Percentiles rank a stretch among this genome's conserved stretches.
These are phyloP conservation scores for Nesogale talazaci DNA, from an alignment of 2,113 vertebrate genomes.

Conservation along the genomic window DNA sequence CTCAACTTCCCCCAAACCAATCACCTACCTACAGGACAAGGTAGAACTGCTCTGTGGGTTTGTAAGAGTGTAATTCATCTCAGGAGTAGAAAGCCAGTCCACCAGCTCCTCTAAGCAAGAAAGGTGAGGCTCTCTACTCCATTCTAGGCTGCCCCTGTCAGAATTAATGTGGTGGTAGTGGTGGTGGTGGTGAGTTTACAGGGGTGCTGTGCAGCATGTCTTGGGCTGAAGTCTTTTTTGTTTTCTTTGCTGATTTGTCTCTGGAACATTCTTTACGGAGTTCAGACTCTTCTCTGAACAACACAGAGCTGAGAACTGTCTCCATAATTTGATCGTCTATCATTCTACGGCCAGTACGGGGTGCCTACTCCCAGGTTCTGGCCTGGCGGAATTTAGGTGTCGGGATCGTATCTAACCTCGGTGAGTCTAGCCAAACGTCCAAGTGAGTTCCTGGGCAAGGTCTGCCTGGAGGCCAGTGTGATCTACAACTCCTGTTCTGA, in stretches of 20 bases:
- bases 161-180: too few species aligned
- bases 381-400: neutral
- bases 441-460: conserved; percentile 54
- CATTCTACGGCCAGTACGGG: neutral
- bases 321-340: conserved; percentile 27
- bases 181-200: neutral
- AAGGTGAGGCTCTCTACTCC: too few species aligned
- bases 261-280: conserved; percentile 33
- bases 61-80: too few species aligned
- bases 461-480: neutral
- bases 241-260: conserved; percentile 4
- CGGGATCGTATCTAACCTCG: neutral
- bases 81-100: too few species aligned
- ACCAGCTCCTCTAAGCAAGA: too few species aligned
- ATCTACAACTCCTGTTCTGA: neutral
- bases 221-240: conserved; percentile 36
- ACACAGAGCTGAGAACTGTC: neutral
- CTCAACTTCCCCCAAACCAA: too few species aligned
- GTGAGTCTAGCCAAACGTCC: conserved; percentile 24
- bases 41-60: too few species aligned
- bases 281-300: conserved; percentile 37
- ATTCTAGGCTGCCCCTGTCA: too few species aligned
- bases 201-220: neutral
- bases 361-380: neutral
- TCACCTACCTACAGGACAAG: too few species aligned